Conservation (phyloP, 2,888 invertebrate genomes). For the Patella ulyssiponensis region DNA sequence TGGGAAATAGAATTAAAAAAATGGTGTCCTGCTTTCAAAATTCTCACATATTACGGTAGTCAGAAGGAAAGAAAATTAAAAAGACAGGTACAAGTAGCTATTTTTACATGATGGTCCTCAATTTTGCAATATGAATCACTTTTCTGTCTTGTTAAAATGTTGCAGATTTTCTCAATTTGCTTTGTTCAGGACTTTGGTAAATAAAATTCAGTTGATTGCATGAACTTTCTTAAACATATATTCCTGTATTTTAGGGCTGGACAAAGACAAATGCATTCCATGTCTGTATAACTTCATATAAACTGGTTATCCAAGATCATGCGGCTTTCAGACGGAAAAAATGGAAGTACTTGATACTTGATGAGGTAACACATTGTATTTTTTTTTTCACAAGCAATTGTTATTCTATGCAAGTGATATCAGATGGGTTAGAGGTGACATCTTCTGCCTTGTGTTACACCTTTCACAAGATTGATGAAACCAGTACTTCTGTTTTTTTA, state of each 20-base stretch:
- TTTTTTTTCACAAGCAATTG: no score
- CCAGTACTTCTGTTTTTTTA: no score
- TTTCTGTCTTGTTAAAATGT: background rate
- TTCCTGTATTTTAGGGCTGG: slow-evolving; percentile 81
- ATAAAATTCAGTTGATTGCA: background rate
- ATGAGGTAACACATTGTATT: slow-evolving; percentile 76
- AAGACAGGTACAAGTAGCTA: slow-evolving; percentile 45
- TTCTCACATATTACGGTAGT: slow-evolving; percentile 96
- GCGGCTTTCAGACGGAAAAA: slow-evolving; percentile 96
- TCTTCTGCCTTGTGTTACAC: no score
- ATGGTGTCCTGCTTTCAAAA: slow-evolving; percentile 99
- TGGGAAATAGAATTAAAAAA: slow-evolving; percentile 99
- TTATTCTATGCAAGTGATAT: no score
- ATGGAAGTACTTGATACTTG: slow-evolving; percentile 98
- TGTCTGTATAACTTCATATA: slow-evolving; percentile 96
- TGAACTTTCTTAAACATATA: slow-evolving; percentile 8
- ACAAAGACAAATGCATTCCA: slow-evolving; percentile 98
- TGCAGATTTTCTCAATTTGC: background rate
- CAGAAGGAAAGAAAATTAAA: slow-evolving; percentile 87
- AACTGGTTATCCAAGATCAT: slow-evolving; percentile 98
- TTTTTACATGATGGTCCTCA: no score
- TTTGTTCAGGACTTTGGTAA: background rate
- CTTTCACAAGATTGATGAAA: no score
- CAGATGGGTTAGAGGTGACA: no score
- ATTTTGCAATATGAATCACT: no score